Base-by-base conservation (phyloP, 1,140 invertebrate genomes). In the Leptinotarsa lineolata region DNA sequence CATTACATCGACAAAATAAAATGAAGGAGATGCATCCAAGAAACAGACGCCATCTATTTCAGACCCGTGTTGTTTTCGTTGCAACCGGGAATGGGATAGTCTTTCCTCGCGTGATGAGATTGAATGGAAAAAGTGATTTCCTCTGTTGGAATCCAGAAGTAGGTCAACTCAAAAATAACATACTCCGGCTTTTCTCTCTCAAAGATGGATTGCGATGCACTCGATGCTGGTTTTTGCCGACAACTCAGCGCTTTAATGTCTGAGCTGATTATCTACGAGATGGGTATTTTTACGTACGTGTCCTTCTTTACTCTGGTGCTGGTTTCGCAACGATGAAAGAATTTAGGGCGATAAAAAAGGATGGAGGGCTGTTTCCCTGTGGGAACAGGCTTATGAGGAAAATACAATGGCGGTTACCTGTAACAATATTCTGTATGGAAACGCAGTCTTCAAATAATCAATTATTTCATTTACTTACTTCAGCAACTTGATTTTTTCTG, bases 51-150 rank as follows among this genome's bases (percentile, higher is more conserved):
- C 67, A 68, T 68, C 54, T 54, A 68, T 68, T 58, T 54, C 46
- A 68, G 46, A 20, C 39, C 39, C 60, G 61, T 64, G 20, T 64
- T 30, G 20, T 21, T 21, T 22, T 64, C 61, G n/a, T 39, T 39
- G 39, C 39, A 44, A 16, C 30, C 16, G 16, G 12, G 30, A 39
- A 44, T 66, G 39, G 8, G 18, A 15, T 39, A 44, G 15, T 30
- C 18, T 46, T 30, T 66, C 11, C 64, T 44, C 64, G 18, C 30
- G 18, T 66, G 64, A 66, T 66, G 64, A 20, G 30, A 66, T 44
- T 66, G 64, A 66, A 66, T 66, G 39, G 22, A 66, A 66, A 46
- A 66, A 66, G 64, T 44, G 64, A 44, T 46, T 66, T 66, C 39
- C 64, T 66, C 30, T 16, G 64, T 16, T 13, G 15, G 5, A 0